These are phyloP conservation scores for Sepioteuthis lessoniana DNA, from an alignment of 2,888 invertebrate genomes.

Conservation along the genomic window DNA sequence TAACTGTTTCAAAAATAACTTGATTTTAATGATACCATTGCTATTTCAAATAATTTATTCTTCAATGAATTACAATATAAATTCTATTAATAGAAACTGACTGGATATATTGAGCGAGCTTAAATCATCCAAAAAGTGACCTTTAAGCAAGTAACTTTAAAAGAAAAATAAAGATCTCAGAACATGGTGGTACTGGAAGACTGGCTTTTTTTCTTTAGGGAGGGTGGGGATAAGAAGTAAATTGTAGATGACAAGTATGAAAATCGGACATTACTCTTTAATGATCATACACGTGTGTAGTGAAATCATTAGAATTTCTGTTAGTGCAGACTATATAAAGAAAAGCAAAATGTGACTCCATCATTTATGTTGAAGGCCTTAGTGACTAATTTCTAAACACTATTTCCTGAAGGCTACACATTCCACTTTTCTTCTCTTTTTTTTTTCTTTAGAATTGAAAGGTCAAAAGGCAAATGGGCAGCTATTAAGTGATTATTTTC, in stretches of 20 bases:
- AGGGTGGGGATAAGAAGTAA: not conserved
- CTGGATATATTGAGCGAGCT: too few species aligned
- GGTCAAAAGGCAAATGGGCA: not conserved
- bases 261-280: not conserved
- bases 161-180: not conserved
- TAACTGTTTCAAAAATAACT: too few species aligned
- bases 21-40: too few species aligned
- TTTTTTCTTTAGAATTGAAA: not conserved
- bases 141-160: too few species aligned
- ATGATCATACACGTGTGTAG: not conserved
- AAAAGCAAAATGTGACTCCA: not conserved
- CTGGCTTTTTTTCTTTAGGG: not conserved
- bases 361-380: not conserved
- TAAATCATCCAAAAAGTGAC: too few species aligned
- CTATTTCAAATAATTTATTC: too few species aligned
- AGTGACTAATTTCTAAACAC: not conserved
- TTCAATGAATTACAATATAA: too few species aligned
- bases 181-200: not conserved
- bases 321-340: not conserved
- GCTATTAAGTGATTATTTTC: conserved; percentile 33
- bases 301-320: not conserved
- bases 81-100: too few species aligned
- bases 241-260: not conserved
- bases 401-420: conserved; percentile 8
- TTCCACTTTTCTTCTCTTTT: not conserved